These are phyloP conservation scores for Lordiphosa mommai DNA, from an alignment of 1,140 invertebrate genomes.

Conservation along the genomic window DNA sequence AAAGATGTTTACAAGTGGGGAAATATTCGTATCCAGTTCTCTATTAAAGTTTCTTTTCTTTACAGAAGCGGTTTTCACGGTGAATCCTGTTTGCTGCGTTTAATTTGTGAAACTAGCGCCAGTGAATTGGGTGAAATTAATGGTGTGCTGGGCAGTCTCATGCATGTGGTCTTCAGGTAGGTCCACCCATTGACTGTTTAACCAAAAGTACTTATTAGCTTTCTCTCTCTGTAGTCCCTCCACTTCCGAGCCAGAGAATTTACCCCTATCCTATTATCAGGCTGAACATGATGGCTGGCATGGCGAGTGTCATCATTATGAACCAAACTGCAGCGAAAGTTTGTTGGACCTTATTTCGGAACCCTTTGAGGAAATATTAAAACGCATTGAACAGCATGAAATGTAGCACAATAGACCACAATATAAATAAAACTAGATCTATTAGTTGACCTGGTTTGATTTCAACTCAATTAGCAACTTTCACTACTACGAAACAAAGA, in stretches of 20 bases:
- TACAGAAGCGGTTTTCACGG: conserved; percentile 60
- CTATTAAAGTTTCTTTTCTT: not conserved
- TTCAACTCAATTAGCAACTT: conserved; percentile 57
- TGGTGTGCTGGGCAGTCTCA: conserved; percentile 64
- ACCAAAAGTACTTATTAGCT: accelerated
- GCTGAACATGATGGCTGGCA: conserved; percentile 80
- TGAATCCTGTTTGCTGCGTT: conserved; percentile 59
- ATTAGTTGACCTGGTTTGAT: conserved; percentile 25
- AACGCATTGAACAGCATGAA: conserved; percentile 39
- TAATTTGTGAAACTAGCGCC: conserved; percentile 66
- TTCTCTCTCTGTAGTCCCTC: conserved; percentile 80
- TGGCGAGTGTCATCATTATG: conserved; percentile 77
- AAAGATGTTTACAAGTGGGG: too few species aligned
- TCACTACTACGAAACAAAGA: conserved; percentile 29
- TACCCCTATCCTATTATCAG: conserved; percentile 81
- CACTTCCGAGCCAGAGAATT: conserved; percentile 81
- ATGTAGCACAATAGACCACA: conserved; percentile 23
- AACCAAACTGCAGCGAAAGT: conserved; percentile 62
- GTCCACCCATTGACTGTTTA: not conserved
- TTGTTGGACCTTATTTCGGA: conserved; percentile 62
- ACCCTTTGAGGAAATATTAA: conserved; percentile 46
- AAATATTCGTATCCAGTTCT: too few species aligned
- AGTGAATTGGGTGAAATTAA: conserved; percentile 58
- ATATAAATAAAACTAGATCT: conserved; percentile 7
- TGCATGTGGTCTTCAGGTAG: conserved; percentile 68